Percentiles rank a stretch among this genome's conserved stretches.
Evolutionary conservation across 2,113 vertebrate species (phyloP).

Genomic region (Dipodomys spectabilis): DNA sequence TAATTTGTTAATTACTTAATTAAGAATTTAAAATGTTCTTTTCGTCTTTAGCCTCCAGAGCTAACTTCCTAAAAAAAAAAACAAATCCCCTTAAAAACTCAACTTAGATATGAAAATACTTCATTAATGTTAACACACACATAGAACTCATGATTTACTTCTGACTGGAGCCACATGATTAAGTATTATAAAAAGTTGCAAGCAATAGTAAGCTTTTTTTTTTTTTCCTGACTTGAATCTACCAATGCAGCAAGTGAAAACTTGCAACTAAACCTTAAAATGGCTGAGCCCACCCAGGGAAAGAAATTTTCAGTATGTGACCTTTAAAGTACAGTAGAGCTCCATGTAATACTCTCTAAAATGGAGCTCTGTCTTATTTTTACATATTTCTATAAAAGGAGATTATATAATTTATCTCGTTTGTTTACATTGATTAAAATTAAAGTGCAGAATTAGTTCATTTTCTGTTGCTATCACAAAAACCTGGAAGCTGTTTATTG

Average conservation of each 20-base stretch:
- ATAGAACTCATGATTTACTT: conserved; percentile 22
- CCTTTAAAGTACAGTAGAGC: not conserved
- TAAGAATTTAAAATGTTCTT: conserved; percentile 28
- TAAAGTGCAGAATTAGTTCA: not conserved
- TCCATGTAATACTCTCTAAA: not conserved
- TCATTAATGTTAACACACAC: not conserved
- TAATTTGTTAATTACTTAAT: conserved; percentile 39
- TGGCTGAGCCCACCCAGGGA: not conserved
- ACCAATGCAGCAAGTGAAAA: conserved; percentile 75
- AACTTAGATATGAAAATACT: not conserved
- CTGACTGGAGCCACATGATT: conserved; percentile 71
- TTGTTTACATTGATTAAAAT: not conserved
- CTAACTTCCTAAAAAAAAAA: conserved; percentile 26
- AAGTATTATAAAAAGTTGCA: conserved; percentile 74
- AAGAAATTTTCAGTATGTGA: not conserved
- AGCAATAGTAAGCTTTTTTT: conserved; percentile 67
- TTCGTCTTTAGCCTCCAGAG: not conserved
- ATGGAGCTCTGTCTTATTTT: not conserved
- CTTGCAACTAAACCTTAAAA: conserved; percentile 59
- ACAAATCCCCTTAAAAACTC: not conserved
- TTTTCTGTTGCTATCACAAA: not conserved
- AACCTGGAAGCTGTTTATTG: not conserved
- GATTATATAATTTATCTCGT: not conserved
- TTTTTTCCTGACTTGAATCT: conserved; percentile 77
- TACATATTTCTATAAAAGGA: not conserved